Evolutionary conservation across 2,888 invertebrate genomes (phyloP).

Genomic region (Drosophila gaucha): DNA sequence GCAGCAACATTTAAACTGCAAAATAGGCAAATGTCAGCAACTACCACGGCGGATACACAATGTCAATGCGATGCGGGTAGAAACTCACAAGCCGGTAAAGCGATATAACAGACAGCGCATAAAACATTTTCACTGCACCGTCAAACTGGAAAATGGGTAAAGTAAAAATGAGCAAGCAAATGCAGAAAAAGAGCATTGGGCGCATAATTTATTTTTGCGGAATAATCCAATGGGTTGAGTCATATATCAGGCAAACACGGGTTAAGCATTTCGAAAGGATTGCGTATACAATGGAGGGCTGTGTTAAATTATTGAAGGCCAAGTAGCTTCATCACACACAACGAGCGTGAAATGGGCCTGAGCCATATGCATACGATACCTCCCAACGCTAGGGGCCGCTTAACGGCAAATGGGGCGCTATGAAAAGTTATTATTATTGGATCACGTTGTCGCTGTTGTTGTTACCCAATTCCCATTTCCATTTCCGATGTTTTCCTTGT

Average conservation of each 20-base stretch:
- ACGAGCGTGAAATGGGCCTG: slow-evolving; percentile 13
- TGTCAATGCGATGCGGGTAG: slow-evolving; percentile 9
- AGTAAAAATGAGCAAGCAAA: not conserved
- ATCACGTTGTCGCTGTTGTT: slow-evolving; percentile 36
- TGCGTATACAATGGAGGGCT: slow-evolving; percentile 9
- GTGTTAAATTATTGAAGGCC: slow-evolving; percentile 33
- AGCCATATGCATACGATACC: slow-evolving; percentile 18
- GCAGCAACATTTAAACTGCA: not conserved
- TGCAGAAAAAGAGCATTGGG: slow-evolving; percentile 25
- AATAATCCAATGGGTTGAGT: not conserved
- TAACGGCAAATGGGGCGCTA: slow-evolving; percentile 51
- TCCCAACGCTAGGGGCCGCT: slow-evolving; percentile 26
- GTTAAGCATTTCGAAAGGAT: slow-evolving; percentile 33
- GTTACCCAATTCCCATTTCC: slow-evolving; percentile 11
- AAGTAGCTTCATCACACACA: slow-evolving; percentile 7
- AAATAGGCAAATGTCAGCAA: slow-evolving; percentile 4
- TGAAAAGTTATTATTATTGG: slow-evolving; percentile 72
- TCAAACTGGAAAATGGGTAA: not conserved
- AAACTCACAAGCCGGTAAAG: not conserved
- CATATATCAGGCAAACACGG: slow-evolving; percentile 20
- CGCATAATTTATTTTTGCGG: slow-evolving; percentile 39
- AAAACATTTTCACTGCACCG: slow-evolving; percentile 31
- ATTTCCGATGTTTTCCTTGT: slow-evolving; percentile 9
- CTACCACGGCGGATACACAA: slow-evolving; percentile 41
- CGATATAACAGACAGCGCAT: slow-evolving; percentile 1